These are phyloP conservation scores for Epicampocera succincta DNA, from an alignment of 2,888 invertebrate genomes.

Conservation along the genomic window DNA sequence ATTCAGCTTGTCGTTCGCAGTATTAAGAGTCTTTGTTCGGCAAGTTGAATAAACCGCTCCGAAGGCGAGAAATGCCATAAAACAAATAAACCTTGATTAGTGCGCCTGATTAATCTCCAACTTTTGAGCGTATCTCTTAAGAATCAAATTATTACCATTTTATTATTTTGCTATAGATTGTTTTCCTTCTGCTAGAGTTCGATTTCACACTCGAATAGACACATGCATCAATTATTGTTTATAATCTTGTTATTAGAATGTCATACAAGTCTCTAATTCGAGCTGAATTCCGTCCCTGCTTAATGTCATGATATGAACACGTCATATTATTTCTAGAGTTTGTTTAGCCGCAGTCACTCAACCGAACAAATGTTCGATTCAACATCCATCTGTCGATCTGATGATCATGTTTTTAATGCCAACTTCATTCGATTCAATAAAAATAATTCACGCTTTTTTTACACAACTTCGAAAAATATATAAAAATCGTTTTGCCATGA, in stretches of 20 bases:
- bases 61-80: too few species aligned
- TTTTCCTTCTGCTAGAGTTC: slow-evolving; percentile 15
- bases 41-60: too few species aligned
- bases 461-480: slow-evolving; percentile 34
- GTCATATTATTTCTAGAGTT: slow-evolving; percentile 32
- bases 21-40: too few species aligned
- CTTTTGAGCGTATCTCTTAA: slow-evolving; percentile 13
- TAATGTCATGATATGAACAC: slow-evolving; percentile 61
- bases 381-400: slow-evolving; percentile 22
- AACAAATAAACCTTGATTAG: too few species aligned
- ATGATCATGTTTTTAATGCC: slow-evolving; percentile 58
- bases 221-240: slow-evolving; percentile 51
- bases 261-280: slow-evolving; percentile 48
- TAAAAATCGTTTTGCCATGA: slow-evolving; percentile 7
- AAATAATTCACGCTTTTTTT: slow-evolving; percentile 61
- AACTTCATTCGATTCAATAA: slow-evolving; percentile 59
- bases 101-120: too few species aligned
- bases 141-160: slow-evolving; percentile 26
- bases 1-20: too few species aligned
- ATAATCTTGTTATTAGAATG: slow-evolving; percentile 58
- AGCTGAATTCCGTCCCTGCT: slow-evolving; percentile 52
- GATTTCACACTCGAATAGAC: slow-evolving; percentile 59
- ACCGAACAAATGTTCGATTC: neutral
- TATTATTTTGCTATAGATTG: slow-evolving; percentile 21
- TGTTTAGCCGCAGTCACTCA: slow-evolving; percentile 22